A percentile compares a stretch with the other conserved stretches of the same genome.
These are phyloP conservation scores for Drosophila nigrodunni DNA, from an alignment of 1,140 invertebrate species.

Conservation along the genomic window DNA sequence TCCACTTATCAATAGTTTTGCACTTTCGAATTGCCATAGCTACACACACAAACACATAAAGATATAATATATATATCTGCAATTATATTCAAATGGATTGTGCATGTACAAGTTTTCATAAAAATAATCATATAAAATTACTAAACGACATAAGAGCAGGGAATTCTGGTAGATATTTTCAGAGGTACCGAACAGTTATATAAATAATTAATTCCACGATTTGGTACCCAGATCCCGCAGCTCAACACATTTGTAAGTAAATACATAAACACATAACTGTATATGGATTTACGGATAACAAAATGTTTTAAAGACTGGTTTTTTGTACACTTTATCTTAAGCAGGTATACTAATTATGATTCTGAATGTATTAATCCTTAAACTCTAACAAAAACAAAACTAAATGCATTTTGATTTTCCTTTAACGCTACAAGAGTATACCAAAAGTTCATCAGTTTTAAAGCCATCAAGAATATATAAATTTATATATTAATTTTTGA, in stretches of 20 bases:
- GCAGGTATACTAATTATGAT: slow-evolving; percentile 74
- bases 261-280: slow-evolving; percentile 21
- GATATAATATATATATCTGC: slow-evolving; percentile 6
- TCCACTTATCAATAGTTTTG: slow-evolving; percentile 10
- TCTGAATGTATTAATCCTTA: slow-evolving; percentile 36
- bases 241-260: slow-evolving; percentile 39
- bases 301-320: slow-evolving; percentile 82
- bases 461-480: neutral
- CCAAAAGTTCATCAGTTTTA: slow-evolving; percentile 7
- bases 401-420: slow-evolving; percentile 1
- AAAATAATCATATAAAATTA: slow-evolving; percentile 16
- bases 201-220: neutral
- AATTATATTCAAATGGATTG: slow-evolving; percentile 13
- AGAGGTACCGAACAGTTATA: neutral
- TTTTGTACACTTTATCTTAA: slow-evolving; percentile 83
- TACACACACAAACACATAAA: neutral
- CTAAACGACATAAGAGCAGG: slow-evolving; percentile 19
- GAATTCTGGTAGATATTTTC: slow-evolving; percentile 18
- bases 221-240: slow-evolving; percentile 6
- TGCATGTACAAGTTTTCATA: slow-evolving; percentile 14
- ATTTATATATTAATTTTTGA: neutral
- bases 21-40: slow-evolving; percentile 39
- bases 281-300: slow-evolving; percentile 55
- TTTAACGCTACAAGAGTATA: slow-evolving; percentile 19
- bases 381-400: too few species aligned